Conservation (phyloP, 1,140 invertebrate genomes). For the Caenorhabditis tropicalis region DNA sequence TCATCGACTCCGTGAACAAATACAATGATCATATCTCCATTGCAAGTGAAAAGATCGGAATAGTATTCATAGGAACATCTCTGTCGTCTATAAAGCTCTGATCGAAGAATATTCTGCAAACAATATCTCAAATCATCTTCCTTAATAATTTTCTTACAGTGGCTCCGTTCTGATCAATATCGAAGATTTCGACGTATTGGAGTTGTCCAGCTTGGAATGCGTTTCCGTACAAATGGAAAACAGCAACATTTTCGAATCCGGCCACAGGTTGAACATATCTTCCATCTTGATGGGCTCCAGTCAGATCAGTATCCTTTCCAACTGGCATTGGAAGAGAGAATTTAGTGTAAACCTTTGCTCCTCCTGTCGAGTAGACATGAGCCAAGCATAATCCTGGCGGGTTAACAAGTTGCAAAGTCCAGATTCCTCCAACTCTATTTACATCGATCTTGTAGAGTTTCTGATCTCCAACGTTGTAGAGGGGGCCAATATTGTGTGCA, state of each 20-base stretch:
- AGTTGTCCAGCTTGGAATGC: neutral
- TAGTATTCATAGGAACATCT: constrained; percentile 55
- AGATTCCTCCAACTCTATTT: constrained; percentile 25
- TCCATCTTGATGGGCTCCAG: constrained; percentile 47
- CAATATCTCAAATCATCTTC: neutral
- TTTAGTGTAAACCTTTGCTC: constrained; percentile 47
- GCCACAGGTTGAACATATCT: neutral
- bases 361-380: constrained; percentile 37
- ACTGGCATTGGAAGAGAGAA: constrained; percentile 42
- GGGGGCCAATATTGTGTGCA: neutral
- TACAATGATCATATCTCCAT: constrained; percentile 24
- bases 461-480: neutral
- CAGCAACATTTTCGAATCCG: constrained; percentile 20
- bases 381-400: constrained; percentile 48
- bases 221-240: constrained; percentile 34
- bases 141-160: neutral
- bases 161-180: neutral
- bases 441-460: constrained; percentile 42
- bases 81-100: constrained; percentile 44
- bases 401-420: constrained; percentile 41
- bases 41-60: constrained; percentile 55
- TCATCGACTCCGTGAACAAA: constrained; percentile 55
- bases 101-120: constrained; percentile 44
- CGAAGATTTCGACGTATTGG: constrained; percentile 52
- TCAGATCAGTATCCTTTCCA: constrained; percentile 22